Base-by-base conservation (phyloP, 2,888 invertebrate genomes). In the Listrodromus nycthemerus region DNA sequence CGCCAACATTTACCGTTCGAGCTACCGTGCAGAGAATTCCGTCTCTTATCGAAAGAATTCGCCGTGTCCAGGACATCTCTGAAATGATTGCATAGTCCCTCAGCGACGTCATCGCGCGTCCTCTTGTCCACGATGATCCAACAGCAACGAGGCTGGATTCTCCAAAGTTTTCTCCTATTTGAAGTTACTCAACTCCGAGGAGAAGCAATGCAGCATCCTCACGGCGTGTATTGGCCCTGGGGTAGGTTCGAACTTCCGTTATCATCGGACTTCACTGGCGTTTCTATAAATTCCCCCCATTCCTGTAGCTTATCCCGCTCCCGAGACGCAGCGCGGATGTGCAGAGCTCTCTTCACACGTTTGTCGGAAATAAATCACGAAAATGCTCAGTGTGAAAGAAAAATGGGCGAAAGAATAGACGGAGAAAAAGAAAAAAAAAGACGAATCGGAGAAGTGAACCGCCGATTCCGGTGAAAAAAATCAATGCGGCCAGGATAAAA, bases 231-330 rank as follows among this genome's bases (percentile, higher is more conserved):
- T 69, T 74, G 67, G 69, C 50, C 41, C 27, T 21, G 50, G 71
- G 21, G 69, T 55, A 45, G 82, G 82, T 67, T 67, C 27, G 61
- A 67, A 82, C 69, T 76, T 79, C 75, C 75, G 78, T 65, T 75
- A 75, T 83, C 75, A 83, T 74, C 58, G 75, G 65, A 55, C 16
- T 61, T 75, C 69, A 19, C 33, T 41, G 19, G 33, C n/a, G 65
- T 75, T 19, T 50, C 73, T 69, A 78, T 78, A 79, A 74, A 82
- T 82, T 74, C 19, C 65, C 55, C 8, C 8, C 30, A 50, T 30
- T 37, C 37, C 48, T 70, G 30, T 45, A 50, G 30, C 73, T 58
- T 45, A 13, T 27, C 16, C 6, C 61, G 27, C 61, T 61, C n/a
- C 6, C 66, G 67, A n/a, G 67, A 73, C 61, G 48, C 65, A 24